phyloP scores from a whole-genome alignment of 1,140 invertebrate genomes.

The Lethrus apterus region DNA sequence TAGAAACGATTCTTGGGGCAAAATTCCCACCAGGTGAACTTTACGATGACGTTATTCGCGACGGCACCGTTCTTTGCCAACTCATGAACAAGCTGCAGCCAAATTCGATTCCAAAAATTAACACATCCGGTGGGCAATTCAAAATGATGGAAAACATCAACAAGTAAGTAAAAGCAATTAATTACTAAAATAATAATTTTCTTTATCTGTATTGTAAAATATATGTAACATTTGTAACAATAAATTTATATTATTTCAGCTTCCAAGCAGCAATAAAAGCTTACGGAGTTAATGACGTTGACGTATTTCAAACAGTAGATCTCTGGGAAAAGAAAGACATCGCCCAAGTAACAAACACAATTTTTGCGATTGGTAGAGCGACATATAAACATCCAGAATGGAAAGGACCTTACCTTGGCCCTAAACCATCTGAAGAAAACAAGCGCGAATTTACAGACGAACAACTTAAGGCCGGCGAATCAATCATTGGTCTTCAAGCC shows the following conservation, averaged over 20 bases:
- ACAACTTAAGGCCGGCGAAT: constrained; percentile 82
- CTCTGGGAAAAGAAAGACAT: constrained; percentile 94
- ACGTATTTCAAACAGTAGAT: constrained; percentile 95
- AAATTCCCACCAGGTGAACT: constrained; percentile 68
- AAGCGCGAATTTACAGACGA: constrained; percentile 88
- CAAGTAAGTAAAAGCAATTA: constrained; percentile 49
- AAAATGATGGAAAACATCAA: constrained; percentile 96
- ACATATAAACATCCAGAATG: constrained; percentile 86
- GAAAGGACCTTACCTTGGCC: constrained; percentile 80
- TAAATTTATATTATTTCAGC: constrained; percentile 44
- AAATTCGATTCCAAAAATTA: constrained; percentile 76
- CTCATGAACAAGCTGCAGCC: constrained; percentile 84
- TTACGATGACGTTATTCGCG: constrained; percentile 76
- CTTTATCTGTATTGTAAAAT: background rate
- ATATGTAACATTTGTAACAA: background rate
- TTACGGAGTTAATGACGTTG: constrained; percentile 87
- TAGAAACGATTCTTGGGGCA: constrained; percentile 78
- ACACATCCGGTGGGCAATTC: constrained; percentile 83
- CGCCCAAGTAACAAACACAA: constrained; percentile 84
- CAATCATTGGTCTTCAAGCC: constrained; percentile 88
- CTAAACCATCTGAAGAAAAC: constrained; percentile 85
- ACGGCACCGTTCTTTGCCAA: constrained; percentile 83
- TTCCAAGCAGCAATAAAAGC: constrained; percentile 83
- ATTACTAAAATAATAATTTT: background rate
- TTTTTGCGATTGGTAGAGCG: constrained; percentile 87